phyloP scores from a whole-genome alignment of 1,140 invertebrate genomes.

The Drosophila nebulosa region DNA sequence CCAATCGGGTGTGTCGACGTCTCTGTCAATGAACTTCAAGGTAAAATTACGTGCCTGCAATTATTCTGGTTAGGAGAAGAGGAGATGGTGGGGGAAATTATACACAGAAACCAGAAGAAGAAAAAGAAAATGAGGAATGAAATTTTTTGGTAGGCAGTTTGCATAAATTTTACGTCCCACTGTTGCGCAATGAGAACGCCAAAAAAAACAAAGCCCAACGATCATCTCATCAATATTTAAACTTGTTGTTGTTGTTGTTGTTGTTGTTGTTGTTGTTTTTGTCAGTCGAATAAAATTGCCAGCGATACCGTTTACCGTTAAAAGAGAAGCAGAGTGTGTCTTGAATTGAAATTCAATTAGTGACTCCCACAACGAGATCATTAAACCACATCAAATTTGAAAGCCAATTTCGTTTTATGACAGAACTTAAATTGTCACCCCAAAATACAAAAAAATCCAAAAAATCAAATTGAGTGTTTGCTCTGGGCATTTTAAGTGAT shows the following conservation, averaged over 20 bases:
- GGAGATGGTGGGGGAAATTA: background rate
- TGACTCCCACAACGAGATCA: slow-evolving; percentile 53
- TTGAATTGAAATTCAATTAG: slow-evolving; percentile 72
- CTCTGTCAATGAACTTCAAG: slow-evolving; percentile 69
- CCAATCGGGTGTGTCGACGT: slow-evolving; percentile 60
- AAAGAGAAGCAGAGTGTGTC: background rate
- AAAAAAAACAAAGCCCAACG: background rate
- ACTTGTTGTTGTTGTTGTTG: slow-evolving; percentile 2
- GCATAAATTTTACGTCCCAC: slow-evolving; percentile 37
- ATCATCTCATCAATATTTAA: slow-evolving; percentile 18
- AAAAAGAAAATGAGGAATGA: slow-evolving; percentile 2
- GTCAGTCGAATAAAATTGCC: slow-evolving; percentile 25
- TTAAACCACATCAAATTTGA: slow-evolving; percentile 42
- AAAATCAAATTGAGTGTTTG: slow-evolving; percentile 11
- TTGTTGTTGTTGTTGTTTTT: background rate
- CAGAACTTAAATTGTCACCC: slow-evolving; percentile 67
- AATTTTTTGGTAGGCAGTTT: slow-evolving; percentile 18
- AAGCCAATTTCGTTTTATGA: slow-evolving; percentile 70
- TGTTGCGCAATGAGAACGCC: slow-evolving; percentile 50
- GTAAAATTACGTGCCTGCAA: slow-evolving; percentile 61
- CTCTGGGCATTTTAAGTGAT: slow-evolving; percentile 13
- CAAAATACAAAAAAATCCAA: slow-evolving; percentile 6
- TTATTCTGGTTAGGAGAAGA: slow-evolving; percentile 48
- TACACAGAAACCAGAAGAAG: too few species aligned
- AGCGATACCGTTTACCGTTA: slow-evolving; percentile 53